These are phyloP conservation scores for Phrynosoma platyrhinos DNA, from an alignment of 2,113 vertebrate genomes.

Conservation along the genomic window DNA sequence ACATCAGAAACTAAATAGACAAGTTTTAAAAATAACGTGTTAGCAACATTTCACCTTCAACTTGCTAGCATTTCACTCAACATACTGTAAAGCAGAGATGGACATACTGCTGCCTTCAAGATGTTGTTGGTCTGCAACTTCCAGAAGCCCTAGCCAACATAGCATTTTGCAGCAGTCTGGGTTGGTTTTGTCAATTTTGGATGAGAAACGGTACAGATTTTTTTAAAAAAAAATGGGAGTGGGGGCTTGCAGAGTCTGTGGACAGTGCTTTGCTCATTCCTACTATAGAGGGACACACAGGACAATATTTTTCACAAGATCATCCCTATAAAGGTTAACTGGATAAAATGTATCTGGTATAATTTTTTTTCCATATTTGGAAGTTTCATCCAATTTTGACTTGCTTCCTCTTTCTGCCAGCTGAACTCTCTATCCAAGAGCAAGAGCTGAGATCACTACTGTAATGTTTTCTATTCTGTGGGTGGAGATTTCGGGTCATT, in stretches of 20 bases:
- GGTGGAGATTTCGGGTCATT: neutral
- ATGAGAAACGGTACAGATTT: too few species aligned
- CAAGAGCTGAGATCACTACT: neutral
- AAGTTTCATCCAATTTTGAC: neutral
- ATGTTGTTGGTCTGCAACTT: neutral
- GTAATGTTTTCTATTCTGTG: neutral
- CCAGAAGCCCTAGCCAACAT: neutral
- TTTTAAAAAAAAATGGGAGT: neutral
- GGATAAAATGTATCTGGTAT: neutral
- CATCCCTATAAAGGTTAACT: neutral
- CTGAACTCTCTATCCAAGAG: neutral
- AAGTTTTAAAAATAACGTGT: neutral
- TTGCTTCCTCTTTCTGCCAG: neutral
- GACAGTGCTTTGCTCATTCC: neutral
- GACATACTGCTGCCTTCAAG: too few species aligned
- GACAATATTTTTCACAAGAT: neutral
- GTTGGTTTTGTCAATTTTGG: neutral
- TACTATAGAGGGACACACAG: neutral
- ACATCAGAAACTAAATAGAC: conserved; percentile 89
- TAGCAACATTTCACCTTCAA: neutral
- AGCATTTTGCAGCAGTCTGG: neutral
- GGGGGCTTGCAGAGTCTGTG: neutral
- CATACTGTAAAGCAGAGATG: neutral
- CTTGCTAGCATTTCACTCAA: neutral
- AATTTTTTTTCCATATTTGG: neutral